Evolutionary conservation across 2,797 vertebrate genomes (phyloP).

Genomic region (Syngnathus acus): DNA sequence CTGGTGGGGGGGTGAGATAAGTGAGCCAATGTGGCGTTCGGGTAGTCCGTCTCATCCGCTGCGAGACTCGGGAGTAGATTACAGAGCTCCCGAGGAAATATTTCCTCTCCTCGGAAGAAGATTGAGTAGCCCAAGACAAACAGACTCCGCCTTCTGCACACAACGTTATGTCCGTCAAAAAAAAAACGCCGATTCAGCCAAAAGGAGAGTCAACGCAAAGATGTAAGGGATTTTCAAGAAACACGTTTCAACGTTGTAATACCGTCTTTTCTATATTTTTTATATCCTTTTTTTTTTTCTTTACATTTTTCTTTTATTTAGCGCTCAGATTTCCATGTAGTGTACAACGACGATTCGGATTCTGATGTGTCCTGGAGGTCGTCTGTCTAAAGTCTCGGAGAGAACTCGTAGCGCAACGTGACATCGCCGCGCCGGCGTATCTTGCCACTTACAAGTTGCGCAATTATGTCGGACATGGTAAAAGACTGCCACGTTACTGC

Average conservation of each 20-base stretch:
- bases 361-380: background rate
- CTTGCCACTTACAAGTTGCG: background rate
- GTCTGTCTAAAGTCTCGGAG: background rate
- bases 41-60: slow-evolving; percentile 39
- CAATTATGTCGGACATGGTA: background rate
- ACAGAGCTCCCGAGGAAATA: slow-evolving; percentile 50
- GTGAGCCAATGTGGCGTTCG: slow-evolving; percentile 4
- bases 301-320: too few relatives aligned
- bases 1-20: slow-evolving; percentile 18
- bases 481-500: background rate
- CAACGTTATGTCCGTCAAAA: slow-evolving; percentile 15
- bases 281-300: too few relatives aligned
- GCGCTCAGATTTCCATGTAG: too few relatives aligned
- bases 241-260: slow-evolving; percentile 17
- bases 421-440: too few relatives aligned
- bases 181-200: slow-evolving; percentile 8
- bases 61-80: slow-evolving; percentile 53
- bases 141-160: slow-evolving; percentile 20
- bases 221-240: background rate
- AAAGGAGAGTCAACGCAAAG: slow-evolving; percentile 34
- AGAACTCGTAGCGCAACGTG: background rate
- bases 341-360: too few relatives aligned
- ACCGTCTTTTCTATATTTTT: too few relatives aligned
- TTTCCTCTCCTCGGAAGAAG: slow-evolving; percentile 34
- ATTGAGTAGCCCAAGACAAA: slow-evolving; percentile 36